Evolutionary conservation across 2,113 vertebrate species (phyloP).

Genomic region (Actenoides hombroni): DNA sequence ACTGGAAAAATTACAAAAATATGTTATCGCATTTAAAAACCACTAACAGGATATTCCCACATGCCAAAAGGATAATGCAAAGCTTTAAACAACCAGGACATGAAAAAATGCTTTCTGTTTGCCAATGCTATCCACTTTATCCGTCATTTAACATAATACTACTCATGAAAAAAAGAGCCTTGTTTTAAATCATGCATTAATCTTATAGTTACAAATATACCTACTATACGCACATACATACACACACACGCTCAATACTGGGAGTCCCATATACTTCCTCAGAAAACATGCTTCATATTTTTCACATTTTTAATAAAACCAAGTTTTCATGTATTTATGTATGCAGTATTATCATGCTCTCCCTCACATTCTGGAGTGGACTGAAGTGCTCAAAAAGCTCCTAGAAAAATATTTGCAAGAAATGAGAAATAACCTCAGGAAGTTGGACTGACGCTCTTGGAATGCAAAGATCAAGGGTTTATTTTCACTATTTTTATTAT

Average conservation of each 20-base stretch:
- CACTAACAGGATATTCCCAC: neutral
- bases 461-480: slow-evolving; percentile 55
- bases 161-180: neutral
- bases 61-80: neutral
- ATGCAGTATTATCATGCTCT: neutral
- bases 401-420: slow-evolving; percentile 39
- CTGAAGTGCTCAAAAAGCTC: neutral
- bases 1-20: neutral
- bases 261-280: neutral
- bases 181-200: neutral
- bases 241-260: neutral
- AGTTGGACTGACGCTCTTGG: slow-evolving; percentile 16
- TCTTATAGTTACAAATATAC: neutral
- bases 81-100: neutral
- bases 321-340: neutral
- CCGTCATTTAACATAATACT: neutral
- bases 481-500: slow-evolving; percentile 51
- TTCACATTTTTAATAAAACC: neutral
- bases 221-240: neutral
- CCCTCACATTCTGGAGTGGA: neutral
- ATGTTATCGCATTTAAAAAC: neutral
- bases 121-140: neutral
- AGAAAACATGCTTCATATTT: neutral
- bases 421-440: slow-evolving; percentile 49
- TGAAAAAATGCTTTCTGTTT: neutral